phyloP scores from a whole-genome alignment of 1,140 invertebrate species.

The Cyrtorhinus lividipennis region DNA sequence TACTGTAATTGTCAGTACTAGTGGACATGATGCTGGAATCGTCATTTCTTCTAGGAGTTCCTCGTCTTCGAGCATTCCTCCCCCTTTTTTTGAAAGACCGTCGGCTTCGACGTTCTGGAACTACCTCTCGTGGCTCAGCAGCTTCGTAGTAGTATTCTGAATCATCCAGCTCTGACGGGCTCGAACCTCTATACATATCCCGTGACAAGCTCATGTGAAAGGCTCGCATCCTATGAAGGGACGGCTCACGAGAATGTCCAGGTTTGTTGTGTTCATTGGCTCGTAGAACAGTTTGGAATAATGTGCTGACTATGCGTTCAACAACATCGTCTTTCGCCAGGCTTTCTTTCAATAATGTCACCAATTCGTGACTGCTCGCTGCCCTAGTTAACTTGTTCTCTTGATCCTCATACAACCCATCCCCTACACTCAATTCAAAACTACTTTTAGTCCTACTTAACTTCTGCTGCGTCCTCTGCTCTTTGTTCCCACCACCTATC shows the following conservation, averaged over 20 bases:
- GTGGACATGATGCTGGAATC: background rate
- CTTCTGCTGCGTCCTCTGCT: background rate
- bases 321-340: conserved; percentile 23
- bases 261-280: background rate
- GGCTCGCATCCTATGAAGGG: background rate
- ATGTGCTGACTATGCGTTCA: conserved; percentile 22
- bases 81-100: background rate
- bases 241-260: background rate
- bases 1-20: background rate
- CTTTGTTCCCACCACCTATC: background rate
- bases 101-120: background rate
- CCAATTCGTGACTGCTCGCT: conserved; percentile 21
- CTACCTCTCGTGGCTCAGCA: background rate
- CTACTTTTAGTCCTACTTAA: conserved; percentile 6
- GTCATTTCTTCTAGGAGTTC: background rate
- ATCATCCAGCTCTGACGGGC: background rate
- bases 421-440: background rate
- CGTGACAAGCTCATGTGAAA: background rate
- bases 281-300: conserved; percentile 23
- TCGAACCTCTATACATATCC: background rate
- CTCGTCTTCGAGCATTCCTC: background rate
- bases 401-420: background rate
- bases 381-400: conserved; percentile 14
- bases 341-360: conserved; percentile 23
- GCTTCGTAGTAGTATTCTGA: background rate